A percentile compares a stretch with the other conserved stretches of the same genome.
Conservation (phyloP, 2,888 invertebrate genomes). For the Trileptium ribeirensis region DNA sequence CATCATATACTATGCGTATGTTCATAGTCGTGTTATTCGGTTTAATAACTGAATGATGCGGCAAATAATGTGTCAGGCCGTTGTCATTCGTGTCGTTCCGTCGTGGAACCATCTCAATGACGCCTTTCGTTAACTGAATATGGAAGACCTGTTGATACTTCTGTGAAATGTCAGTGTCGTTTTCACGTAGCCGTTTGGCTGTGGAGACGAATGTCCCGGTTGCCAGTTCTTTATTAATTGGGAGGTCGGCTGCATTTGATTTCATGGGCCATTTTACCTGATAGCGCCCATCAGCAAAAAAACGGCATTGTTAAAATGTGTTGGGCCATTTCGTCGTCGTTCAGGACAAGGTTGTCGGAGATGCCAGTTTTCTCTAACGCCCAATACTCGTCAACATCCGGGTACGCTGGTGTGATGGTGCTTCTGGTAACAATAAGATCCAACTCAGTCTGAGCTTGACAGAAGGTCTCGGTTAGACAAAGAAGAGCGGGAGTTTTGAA, state of each 20-base stretch:
- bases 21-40: slow-evolving; percentile 31
- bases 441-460: background rate
- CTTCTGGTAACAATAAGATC: background rate
- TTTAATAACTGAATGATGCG: slow-evolving; percentile 31
- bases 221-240: background rate
- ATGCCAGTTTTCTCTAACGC: background rate
- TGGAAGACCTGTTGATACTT: slow-evolving; percentile 22
- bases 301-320: background rate
- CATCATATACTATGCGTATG: slow-evolving; percentile 40
- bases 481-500: background rate
- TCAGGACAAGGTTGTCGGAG: background rate
- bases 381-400: background rate
- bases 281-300: background rate
- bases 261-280: background rate
- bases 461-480: background rate
- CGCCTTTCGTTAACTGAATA: slow-evolving; percentile 16
- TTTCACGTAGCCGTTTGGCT: background rate
- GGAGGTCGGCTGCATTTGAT: background rate
- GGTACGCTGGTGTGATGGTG: background rate
- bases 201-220: background rate
- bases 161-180: slow-evolving; percentile 1
- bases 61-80: slow-evolving; percentile 31
- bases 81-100: background rate
- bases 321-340: background rate
- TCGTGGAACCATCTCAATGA: slow-evolving; percentile 23